A percentile compares a stretch with the other conserved stretches of the same genome.
phyloP scores from a whole-genome alignment of 92 coral and sea anemone genomes.

The Palythoa heliodiscus region DNA sequence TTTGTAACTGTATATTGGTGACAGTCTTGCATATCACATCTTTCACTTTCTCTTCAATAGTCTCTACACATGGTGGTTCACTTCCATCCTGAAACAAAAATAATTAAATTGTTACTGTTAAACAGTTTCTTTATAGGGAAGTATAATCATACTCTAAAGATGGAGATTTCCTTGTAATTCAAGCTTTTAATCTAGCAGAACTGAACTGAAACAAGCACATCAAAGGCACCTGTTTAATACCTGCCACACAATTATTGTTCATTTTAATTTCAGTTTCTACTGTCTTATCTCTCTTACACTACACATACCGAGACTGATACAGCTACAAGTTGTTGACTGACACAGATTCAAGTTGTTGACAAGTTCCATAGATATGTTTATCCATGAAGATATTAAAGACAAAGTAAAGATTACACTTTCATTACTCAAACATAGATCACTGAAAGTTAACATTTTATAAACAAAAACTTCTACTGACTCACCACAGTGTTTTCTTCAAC shows the following conservation, averaged over 20 bases:
- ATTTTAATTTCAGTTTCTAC: not conserved
- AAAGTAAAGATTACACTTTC: not conserved
- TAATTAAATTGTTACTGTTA: not conserved
- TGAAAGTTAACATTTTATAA: not conserved
- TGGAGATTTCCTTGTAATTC: not conserved
- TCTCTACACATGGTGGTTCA: slow-evolving; percentile 64
- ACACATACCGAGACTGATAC: not conserved
- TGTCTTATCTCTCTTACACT: not conserved
- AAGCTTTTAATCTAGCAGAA: not conserved
- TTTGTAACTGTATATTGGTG: slow-evolving; percentile 75
- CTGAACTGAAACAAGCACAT: not conserved
- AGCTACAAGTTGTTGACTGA: not conserved
- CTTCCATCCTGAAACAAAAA: slow-evolving; percentile 57
- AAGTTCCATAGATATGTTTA: not conserved
- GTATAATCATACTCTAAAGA: not conserved
- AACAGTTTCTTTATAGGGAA: not conserved
- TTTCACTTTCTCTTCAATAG: slow-evolving; percentile 92
- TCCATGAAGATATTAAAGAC: not conserved
- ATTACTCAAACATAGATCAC: slow-evolving; percentile 9
- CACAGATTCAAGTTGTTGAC: not conserved
- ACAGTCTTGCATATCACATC: slow-evolving; percentile 98
- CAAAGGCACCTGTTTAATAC: slow-evolving; percentile 34
- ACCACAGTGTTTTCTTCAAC: slow-evolving; percentile 81
- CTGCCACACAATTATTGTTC: slow-evolving; percentile 6
- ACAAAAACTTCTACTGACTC: slow-evolving; percentile 46